Percentiles rank a stretch among this genome's conserved stretches.
phyloP scores from a whole-genome alignment of 2,797 vertebrate genomes.

The Lacerta agilis region DNA sequence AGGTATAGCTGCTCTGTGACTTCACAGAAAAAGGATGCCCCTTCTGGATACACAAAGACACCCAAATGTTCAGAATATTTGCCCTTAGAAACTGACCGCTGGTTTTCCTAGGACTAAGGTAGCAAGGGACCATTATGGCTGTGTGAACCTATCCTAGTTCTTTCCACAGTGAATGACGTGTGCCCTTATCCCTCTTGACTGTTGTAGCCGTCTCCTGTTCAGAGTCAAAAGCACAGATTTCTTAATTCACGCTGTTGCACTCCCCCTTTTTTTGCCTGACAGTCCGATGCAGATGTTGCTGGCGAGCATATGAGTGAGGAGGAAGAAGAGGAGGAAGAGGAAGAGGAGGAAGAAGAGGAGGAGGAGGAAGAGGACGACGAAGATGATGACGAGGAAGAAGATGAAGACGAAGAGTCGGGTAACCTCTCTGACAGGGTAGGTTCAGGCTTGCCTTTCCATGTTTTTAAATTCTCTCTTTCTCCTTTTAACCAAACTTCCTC shows the following conservation, averaged over 20 bases:
- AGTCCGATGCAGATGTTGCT: constrained; percentile 78
- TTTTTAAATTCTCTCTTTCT: too few relatives aligned
- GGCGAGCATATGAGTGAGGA: constrained; percentile 71
- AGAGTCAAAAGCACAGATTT: background rate
- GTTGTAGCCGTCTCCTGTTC: background rate
- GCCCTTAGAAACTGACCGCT: background rate
- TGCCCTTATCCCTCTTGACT: too few relatives aligned
- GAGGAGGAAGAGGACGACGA: constrained; percentile 50
- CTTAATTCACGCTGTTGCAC: background rate
- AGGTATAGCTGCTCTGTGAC: too few relatives aligned
- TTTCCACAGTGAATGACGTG: background rate
- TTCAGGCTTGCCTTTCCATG: background rate
- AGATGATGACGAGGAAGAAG: constrained; percentile 59
- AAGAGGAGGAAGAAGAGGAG: constrained; percentile 60
- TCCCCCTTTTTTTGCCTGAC: background rate
- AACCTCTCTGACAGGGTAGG: constrained; percentile 84
- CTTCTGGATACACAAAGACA: too few relatives aligned
- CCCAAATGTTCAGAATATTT: background rate
- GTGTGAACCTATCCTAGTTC: background rate
- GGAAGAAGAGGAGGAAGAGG: constrained; percentile 63
- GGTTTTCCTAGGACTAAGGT: background rate
- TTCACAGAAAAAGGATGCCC: too few relatives aligned
- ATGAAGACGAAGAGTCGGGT: constrained; percentile 73
- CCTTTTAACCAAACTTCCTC: background rate
- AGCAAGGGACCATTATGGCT: background rate